phyloP scores from a whole-genome alignment of 2,888 invertebrate species.

The Chymomyza fuscimana region DNA sequence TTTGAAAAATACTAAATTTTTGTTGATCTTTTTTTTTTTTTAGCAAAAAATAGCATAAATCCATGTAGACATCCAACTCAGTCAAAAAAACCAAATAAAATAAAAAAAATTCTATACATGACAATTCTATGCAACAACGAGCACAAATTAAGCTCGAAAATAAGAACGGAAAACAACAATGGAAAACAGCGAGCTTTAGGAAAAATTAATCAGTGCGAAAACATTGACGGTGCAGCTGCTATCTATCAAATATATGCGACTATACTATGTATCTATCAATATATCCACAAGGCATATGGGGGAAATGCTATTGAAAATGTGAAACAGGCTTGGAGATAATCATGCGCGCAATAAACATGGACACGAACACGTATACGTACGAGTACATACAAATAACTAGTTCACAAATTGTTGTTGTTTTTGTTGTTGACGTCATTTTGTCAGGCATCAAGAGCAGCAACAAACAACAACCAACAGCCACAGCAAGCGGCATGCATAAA shows the following conservation, averaged over 20 bases:
- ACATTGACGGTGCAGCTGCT: not conserved
- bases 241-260: not conserved
- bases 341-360: not conserved
- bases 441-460: not conserved
- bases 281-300: not conserved
- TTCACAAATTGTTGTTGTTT: slow-evolving; percentile 6
- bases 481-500: slow-evolving; percentile 22
- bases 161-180: not conserved
- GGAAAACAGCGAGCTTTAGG: not conserved
- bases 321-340: slow-evolving; percentile 3
- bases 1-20: no score
- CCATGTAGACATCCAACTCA: no score
- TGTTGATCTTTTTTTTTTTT: no score
- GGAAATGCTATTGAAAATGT: slow-evolving; percentile 2
- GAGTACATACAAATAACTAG: not conserved
- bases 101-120: not conserved
- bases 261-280: not conserved
- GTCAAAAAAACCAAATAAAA: not conserved
- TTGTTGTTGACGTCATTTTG: slow-evolving; percentile 2
- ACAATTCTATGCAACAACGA: not conserved
- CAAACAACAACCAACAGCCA: not conserved
- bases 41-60: no score
- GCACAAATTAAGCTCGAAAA: not conserved
- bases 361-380: not conserved
- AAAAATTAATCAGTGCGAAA: slow-evolving; percentile 9